Base-by-base conservation (phyloP, 92 coral and sea anemone species). In the Zoanthus gigantus region DNA sequence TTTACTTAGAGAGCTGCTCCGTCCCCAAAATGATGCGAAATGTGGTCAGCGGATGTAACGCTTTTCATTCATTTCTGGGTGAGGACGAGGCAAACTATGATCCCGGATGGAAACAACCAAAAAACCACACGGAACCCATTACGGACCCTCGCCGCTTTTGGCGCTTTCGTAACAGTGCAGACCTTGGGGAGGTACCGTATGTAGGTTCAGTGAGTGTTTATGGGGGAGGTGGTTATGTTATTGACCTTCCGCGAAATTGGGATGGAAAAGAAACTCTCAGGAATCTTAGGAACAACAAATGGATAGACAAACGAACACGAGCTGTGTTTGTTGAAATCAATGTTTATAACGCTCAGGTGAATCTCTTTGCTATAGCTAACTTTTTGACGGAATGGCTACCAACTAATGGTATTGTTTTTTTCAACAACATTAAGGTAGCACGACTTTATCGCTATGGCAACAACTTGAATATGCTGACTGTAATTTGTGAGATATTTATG, bases 271-370 rank as follows among this genome's bases (percentile, higher is more conserved):
- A 16, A 0, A 66, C 88, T 23, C 69, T 93, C 3, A 82, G 63
- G 32, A 86, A 78, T 6, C 91, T 96, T 2, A 90, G 92, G 58
- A 47, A 87, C 23, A 82, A 85, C 65, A 72, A 80, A 9, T 97
- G 99, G 99, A 92, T 97, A n/a, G 96, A 97, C 75, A 66, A 74
- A 29, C 85, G 94, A 46, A 92, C 98, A 5, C 85, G 99, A n/a
- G 99, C 99, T n/a, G 48, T 97, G 37, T 95, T 97, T 58, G 94
- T 97, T 8, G 99, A 97, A 89, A 81, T 97, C 15, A 96, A 95
- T 6, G 77, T 90, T 16, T 97, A 97, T 85, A 97, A 93, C 81
- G 96, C 98, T 9, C 98, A 97, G 82, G 94, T 94, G 9, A 96
- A 97, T 75, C 89, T 95, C 81, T 97, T 94, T 90, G 93, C 98